Evolutionary conservation across 2,888 invertebrate species (phyloP), one percentile per base, ranked within the genome.

Genomic region (Cosmia pyralina): DNA sequence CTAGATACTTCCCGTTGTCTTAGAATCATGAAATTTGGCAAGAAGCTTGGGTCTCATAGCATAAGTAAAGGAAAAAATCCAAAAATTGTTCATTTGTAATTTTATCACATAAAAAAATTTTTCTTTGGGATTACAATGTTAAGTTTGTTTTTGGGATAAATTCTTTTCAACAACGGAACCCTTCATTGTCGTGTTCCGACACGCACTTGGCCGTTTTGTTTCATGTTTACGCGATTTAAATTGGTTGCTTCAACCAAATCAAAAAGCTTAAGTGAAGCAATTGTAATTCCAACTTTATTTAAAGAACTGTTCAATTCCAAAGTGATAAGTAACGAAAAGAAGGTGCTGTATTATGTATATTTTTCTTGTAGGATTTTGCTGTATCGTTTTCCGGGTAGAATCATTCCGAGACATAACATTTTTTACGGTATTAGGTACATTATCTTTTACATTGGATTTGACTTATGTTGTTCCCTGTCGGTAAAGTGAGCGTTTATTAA

Each of bases 241-340:
- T 48, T 57, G 11, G 48, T 22, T 34, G 15, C 7, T 73, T 28
- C 11, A 44, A 46, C 38, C 19, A 38, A 38, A 38, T 38, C 38
- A 38, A 38, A 38, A 38, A 38, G 38, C 38, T 38, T 4, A 38
- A 41, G 41, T 8, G 8, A 8, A 41, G 41, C 41, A 41, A 4
- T 4, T 41, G 41, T 41, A 41, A 8, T 1, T 41, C 41, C 8
- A 41, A 41, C 41, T 41, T 41, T 41, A 41, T 41, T 41, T 41
- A 41, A 41, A 41, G 41, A 41, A 41, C 46, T 63, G 62, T 66
- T 77, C 64, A 64, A 76, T 57, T 64, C 41, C 67, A 69, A 77
- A 59, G 63, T 57, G 41, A 72, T 72, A 53, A 69, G 78, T n/a
- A n/a, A n/a, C n/a, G 70, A 77, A 78, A 82, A 71, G 59, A 53